Base-by-base conservation (phyloP, 2,888 invertebrate species). In the Heliconius aoede region DNA sequence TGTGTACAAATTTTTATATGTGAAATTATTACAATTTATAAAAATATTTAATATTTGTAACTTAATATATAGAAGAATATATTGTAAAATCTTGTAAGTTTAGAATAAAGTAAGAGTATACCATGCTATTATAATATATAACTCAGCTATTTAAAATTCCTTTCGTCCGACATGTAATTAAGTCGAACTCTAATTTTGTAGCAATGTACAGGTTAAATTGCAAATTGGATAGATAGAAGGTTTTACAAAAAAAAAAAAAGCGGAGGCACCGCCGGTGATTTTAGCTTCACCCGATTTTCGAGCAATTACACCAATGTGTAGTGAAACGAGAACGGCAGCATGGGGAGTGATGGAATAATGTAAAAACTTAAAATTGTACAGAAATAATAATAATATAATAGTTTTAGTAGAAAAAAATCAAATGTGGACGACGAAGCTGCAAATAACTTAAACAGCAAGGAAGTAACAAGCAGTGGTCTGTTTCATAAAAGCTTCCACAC, bases 161-260 rank as follows among this genome's bases (percentile, higher is more conserved):
- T 75, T 71, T 76, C 71, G 72, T 65, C 72, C 64, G 58, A 64
- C 71, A 40, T 72, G 75, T 71, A 76, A 76, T 72, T 76, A 76
- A 76, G 71, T 64, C 64, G 61, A 55, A 76, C 55, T 76, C 71
- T 76, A 76, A 76, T 72, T 72, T 72, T 64, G 69, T 76, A 58
- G 71, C 71, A 76, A 71, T 62, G 58, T 40, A 72, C 60, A 60
- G 64, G 75, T 71, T 76, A 72, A 64, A 72, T 76, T 76, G 75
- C 75, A 72, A 76, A 76, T 76, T 76, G 75, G 75, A 76, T 71
- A 72, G 75, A 76, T 76, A 58, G 64, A 58, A 58, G 58, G 64
- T 72, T 75, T 55, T 36, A 65, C 71, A 62, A 76, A 76, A 75
- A 75, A n/a, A 62, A 76, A 76, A 75, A 69, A 76, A 76, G 58